Evolutionary conservation across 2,888 invertebrate genomes (phyloP), one percentile per base, ranked within the genome.

Genomic region (Morinoia aosen): DNA sequence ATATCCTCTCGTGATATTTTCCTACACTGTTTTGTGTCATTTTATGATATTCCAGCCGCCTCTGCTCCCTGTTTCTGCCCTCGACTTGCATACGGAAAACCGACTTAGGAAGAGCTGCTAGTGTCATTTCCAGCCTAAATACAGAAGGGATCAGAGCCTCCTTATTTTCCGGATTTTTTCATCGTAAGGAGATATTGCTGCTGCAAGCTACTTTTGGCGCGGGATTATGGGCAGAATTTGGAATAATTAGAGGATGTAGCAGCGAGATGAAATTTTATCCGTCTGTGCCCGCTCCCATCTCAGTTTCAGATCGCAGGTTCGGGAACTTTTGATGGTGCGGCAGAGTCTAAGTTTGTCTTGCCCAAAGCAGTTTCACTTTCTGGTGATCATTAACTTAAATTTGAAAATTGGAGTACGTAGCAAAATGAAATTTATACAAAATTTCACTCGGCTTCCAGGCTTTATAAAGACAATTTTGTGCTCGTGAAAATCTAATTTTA

Each of bases 131-230:
- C 33, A 1, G 25, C 14, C 8, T 14, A 76, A 25, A 76, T 76
- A 33, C 19, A 76, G 76, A 33, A 33, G 25, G 25, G 76, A 76
- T 76, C 33, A 11, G 14, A 90, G 90, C 40, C 90, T 33, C 40
- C 19, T 48, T 90, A 16, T 40, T 90, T 90, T 14, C 0, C 3
- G 33, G 90, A 11, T 33, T 39, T 90, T 48, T 90, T 90, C 90
- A 90, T 33, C 76, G 90, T 90, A 90, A 40, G 40, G 19, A 90
- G 39, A 90, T 90, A 90, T 90, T 40, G 90, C 90, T 40, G 90
- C 40, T 40, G 90, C 90, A 40, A 90, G 90, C 90, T 90, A 40
- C 90, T 90, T 90, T 90, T 90, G 39, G 40, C 40, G 39, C 90
- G 90, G 90, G 39, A 90, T 90, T 90, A 40, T 19, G 39, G 39